Evolutionary conservation across 2,888 invertebrate species (phyloP), one percentile per base, ranked within the genome.

Genomic region (Drosophila tripunctata): DNA sequence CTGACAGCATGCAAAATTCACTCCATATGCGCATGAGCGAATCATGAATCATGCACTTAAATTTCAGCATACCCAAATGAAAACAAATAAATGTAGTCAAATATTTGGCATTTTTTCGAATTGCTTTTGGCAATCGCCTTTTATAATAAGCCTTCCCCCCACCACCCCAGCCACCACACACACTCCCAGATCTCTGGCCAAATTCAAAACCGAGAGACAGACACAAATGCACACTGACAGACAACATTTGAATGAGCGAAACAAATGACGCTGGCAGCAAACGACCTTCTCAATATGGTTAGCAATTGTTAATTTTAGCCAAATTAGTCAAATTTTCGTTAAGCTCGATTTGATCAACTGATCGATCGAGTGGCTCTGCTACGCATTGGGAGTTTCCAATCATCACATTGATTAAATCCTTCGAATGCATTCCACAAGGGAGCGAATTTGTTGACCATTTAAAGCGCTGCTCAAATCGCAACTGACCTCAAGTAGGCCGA

Each of bases 261-360:
- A 51, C 83, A 82, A 75, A 86, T 81, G 85, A 75, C 56, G 71
- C 55, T 71, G 77, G 43, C 75, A 66, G 57, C 50, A 67, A 67
- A 71, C 76, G 83, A 75, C 87, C 83, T 87, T 87, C 87, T 85
- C 80, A 55, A 84, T 87, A 87, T 85, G 84, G 84, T 70, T 72
- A 80, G 69, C 54, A 76, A 68, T 80, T 67, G 74, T 67, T 68
- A 58, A 85, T 78, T 79, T 78, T 74, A 75, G 80, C 78, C 74
- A 82, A 87, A 70, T 85, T 79, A 74, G 80, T 75, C 70, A 81
- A 78, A 52, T 35, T 17, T 36, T 44, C 30, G 8, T 21, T 31
- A 55, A 77, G 57, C 52, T 52, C 22, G 47, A 60, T 64, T n/a
- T 72, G 51, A 44, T 33, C 40, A 40, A 40, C 38, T 58, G 64